These are phyloP conservation scores for Xanthia icteritia DNA, from an alignment of 2,888 invertebrate species.

Conservation along the genomic window DNA sequence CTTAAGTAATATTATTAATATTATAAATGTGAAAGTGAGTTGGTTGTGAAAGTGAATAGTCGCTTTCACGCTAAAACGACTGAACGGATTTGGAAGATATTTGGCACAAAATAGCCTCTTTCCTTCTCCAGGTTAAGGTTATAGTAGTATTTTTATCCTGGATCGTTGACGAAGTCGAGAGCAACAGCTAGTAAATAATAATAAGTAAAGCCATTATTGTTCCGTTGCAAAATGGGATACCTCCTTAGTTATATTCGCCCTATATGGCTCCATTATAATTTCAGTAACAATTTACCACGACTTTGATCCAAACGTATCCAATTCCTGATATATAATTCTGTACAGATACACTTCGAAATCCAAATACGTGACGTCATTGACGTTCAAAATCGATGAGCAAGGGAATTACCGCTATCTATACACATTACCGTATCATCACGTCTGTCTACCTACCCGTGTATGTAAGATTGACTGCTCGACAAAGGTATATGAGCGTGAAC, in stretches of 20 bases:
- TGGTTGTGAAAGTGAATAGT: too few relatives aligned
- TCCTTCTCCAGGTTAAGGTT: too few relatives aligned
- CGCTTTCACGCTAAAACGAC: too few relatives aligned
- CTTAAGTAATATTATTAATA: too few relatives aligned
- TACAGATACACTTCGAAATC: background rate
- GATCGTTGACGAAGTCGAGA: too few relatives aligned
- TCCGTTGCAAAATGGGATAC: background rate
- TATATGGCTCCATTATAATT: background rate
- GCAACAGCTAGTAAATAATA: too few relatives aligned
- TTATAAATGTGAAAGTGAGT: too few relatives aligned
- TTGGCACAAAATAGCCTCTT: too few relatives aligned
- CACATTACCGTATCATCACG: conserved; percentile 23
- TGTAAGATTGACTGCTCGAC: conserved; percentile 7
- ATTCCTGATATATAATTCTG: conserved; percentile 9
- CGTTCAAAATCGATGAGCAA: conserved; percentile 31
- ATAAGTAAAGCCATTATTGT: background rate
- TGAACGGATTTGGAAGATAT: too few relatives aligned
- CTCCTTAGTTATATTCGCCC: background rate
- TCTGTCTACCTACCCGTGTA: conserved; percentile 8
- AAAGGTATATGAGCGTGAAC: conserved; percentile 1
- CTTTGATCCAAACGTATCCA: conserved; percentile 28
- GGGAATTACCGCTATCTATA: conserved; percentile 32
- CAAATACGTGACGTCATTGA: conserved; percentile 12
- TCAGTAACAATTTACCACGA: background rate
- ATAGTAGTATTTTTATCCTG: too few relatives aligned